Base-by-base conservation (phyloP, 2,797 vertebrate species). In the Lindbergichthys nudifrons region DNA sequence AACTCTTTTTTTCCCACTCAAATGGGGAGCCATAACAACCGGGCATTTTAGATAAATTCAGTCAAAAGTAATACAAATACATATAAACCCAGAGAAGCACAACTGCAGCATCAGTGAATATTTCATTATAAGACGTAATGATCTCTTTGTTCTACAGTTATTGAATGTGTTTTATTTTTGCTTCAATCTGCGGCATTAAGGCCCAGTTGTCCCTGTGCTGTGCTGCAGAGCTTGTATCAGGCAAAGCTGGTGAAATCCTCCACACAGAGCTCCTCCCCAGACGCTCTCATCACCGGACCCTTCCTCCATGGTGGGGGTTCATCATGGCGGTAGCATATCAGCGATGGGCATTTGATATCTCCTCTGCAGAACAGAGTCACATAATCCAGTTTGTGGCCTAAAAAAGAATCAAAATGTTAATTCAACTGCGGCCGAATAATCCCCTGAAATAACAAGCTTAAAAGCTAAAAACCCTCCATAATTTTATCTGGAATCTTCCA, bases 361-460 rank as follows among this genome's bases (percentile, higher is more conserved):
- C 79, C 80, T 83, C 87, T 79, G 86, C 83, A 86, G 87, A 91
- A 90, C 73, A 83, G 78, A 86, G 85, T 89, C 84, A 62, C 81
- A 90, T 95, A 95, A 95, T 95, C 94, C 91, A 90, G 90, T 95
- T 94, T 94, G 89, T 86, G 87, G 81, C 80, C 87, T 83, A 89
- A 89, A 90, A 92, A 91, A 89, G 88, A 94, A 94, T 93, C 90
- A 93, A 94, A 95, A 92, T 90, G 89, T 92, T 93, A 93, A 93
- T 95, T 95, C 92, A 93, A 85, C 89, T 82, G 89, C 86, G 68
- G 87, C 87, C 64, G 59, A 87, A 92, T 94, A 95, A 95, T 94
- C 94, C 93, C 86, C 92, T 80, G 92, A 94, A 95, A 95, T 95
- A 95, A 95, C 91, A 91, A 88, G 94, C 93, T 95, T 95, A 96